phyloP scores from a whole-genome alignment of 2,113 vertebrate species.

The Limanda limanda region DNA sequence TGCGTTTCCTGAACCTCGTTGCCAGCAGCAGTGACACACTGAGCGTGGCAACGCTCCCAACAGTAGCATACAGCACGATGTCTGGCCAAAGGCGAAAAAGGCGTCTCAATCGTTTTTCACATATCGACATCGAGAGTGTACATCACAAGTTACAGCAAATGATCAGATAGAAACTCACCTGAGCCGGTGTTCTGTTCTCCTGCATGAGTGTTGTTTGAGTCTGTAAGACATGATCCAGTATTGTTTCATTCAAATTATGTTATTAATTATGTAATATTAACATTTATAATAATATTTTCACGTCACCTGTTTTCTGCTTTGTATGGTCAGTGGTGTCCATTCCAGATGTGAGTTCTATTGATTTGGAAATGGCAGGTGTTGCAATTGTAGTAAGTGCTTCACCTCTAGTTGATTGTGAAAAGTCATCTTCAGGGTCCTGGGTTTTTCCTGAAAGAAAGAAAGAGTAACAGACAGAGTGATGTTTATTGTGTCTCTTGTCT shows the following conservation, averaged over 20 bases:
- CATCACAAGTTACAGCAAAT: no score
- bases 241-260: no score
- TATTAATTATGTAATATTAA: no score
- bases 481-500: neutral
- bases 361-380: neutral
- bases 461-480: neutral
- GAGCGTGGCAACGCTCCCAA: neutral
- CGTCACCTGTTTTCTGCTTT: conserved; percentile 24
- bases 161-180: no score
- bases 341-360: neutral
- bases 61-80: neutral
- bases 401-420: no score
- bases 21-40: conserved; percentile 4
- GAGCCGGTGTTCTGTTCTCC: no score
- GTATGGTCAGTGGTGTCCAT: neutral
- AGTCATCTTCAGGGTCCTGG: no score
- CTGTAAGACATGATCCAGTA: no score
- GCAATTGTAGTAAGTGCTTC: no score
- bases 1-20: conserved; percentile 21
- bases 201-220: no score
- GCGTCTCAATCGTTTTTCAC: neutral
- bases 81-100: conserved; percentile 33
- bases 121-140: no score
- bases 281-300: no score
- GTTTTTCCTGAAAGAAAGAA: conserved; percentile 1